Percentiles rank a stretch among this genome's conserved stretches.
phyloP scores from a whole-genome alignment of 2,797 vertebrate genomes.

The Podarcis siculus region DNA sequence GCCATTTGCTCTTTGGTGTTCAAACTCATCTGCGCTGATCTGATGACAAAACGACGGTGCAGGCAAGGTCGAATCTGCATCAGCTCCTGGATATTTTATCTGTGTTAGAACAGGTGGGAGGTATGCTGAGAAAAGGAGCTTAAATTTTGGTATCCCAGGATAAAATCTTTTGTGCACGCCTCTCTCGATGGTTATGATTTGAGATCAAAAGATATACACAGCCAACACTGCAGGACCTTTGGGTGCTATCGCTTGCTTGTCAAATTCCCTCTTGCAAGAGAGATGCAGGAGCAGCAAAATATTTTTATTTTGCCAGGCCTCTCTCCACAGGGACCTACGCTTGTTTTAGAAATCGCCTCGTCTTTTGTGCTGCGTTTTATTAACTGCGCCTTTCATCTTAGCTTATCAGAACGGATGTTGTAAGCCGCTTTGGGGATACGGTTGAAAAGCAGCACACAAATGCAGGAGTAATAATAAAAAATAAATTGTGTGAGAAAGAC shows the following conservation, averaged over 20 bases:
- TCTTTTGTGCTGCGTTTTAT: background rate
- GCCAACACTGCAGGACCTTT: background rate
- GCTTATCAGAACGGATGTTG: background rate
- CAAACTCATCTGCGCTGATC: constrained; percentile 85
- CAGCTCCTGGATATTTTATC: constrained; percentile 92
- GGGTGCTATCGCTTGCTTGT: background rate
- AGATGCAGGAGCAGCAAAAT: background rate
- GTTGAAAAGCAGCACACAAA: background rate
- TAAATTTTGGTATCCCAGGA: background rate
- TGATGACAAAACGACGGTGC: constrained; percentile 86
- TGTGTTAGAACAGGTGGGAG: constrained; percentile 61
- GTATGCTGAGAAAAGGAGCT: background rate
- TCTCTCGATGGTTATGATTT: background rate
- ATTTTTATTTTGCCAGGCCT: background rate
- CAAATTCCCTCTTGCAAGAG: background rate
- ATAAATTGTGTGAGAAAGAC: background rate
- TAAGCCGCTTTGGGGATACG: background rate
- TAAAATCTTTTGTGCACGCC: background rate
- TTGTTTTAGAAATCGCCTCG: background rate
- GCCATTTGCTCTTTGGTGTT: constrained; percentile 82
- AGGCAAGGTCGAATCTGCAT: constrained; percentile 81
- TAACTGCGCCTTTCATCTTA: background rate
- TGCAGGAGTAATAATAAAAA: background rate
- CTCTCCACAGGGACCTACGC: background rate
- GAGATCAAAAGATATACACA: background rate